Evolutionary conservation across 2,797 vertebrate genomes (phyloP).

Genomic region (Amphiprion clarkii): DNA sequence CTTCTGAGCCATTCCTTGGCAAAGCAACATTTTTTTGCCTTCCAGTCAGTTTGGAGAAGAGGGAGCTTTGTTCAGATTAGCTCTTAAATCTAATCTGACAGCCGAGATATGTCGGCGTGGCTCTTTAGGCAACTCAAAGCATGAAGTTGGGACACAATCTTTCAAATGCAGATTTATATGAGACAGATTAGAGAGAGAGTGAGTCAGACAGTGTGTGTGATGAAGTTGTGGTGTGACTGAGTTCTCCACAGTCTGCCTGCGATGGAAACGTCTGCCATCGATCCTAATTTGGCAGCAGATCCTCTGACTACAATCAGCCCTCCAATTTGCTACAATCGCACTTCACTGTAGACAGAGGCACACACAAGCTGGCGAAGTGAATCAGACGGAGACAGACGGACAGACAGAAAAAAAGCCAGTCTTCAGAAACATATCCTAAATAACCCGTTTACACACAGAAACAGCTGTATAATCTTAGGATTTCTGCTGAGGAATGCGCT

Average conservation of each 20-base stretch:
- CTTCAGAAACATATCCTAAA: constrained; percentile 4
- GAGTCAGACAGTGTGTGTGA: constrained; percentile 42
- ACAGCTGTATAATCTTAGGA: background rate
- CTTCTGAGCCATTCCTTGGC: constrained; percentile 1
- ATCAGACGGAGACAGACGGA: constrained; percentile 4
- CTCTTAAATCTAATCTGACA: constrained; percentile 16
- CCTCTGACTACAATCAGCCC: constrained; percentile 58
- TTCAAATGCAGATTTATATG: constrained; percentile 41
- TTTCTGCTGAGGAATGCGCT: background rate
- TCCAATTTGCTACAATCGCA: constrained; percentile 56
- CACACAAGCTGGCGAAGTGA: constrained; percentile 16
- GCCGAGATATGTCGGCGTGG: background rate
- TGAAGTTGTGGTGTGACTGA: constrained; percentile 48
- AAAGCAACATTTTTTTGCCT: background rate
- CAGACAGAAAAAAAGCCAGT: background rate
- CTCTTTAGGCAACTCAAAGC: constrained; percentile 29
- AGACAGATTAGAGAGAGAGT: constrained; percentile 27
- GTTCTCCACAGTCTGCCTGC: constrained; percentile 59
- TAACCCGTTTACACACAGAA: constrained; percentile 4
- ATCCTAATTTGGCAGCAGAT: constrained; percentile 71
- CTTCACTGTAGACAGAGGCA: constrained; percentile 36
- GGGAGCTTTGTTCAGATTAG: background rate
- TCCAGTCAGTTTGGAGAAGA: background rate
- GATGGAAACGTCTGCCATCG: constrained; percentile 67
- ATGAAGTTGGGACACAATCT: background rate